Conservation (phyloP, 1,140 invertebrate genomes). For the Brachionus angularis region DNA sequence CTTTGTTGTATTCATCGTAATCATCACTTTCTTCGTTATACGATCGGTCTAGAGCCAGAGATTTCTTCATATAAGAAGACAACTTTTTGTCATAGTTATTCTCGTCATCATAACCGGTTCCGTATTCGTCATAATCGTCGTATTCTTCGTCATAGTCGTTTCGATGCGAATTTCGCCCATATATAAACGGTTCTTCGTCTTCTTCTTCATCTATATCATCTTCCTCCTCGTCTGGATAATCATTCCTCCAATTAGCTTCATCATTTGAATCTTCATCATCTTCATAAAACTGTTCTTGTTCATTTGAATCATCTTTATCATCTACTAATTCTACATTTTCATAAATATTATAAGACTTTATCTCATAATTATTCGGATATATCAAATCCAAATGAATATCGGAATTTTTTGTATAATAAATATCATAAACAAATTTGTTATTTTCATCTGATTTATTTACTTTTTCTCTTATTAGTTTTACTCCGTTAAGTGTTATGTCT, state of each 20-base stretch:
- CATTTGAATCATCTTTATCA: neutral
- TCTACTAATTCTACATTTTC: constrained; percentile 27
- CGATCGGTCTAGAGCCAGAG: constrained; percentile 24
- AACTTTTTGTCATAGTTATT: constrained; percentile 5
- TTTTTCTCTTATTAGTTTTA: constrained; percentile 38
- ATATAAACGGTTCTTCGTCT: no score
- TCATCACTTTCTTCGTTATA: constrained; percentile 35
- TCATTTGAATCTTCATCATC: constrained; percentile 40
- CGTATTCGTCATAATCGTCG: constrained; percentile 24
- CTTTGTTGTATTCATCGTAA: constrained; percentile 12
- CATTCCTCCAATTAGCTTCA: constrained; percentile 38
- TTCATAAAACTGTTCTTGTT: neutral
- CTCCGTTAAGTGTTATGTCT: constrained; percentile 16
- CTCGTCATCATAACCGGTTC: constrained; percentile 25
- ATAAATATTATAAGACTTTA: constrained; percentile 31
- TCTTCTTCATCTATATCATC: constrained; percentile 21
- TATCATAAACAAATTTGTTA: constrained; percentile 25
- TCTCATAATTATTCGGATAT: constrained; percentile 34
- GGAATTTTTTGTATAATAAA: constrained; percentile 28
- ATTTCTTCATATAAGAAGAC: constrained; percentile 27
- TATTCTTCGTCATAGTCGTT: neutral
- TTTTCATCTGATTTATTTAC: neutral
- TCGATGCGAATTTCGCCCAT: neutral
- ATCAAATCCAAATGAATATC: constrained; percentile 30
- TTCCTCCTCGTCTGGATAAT: constrained; percentile 43